phyloP scores from a whole-genome alignment of 1,140 invertebrate genomes.

The Anadara kagoshimensis region DNA sequence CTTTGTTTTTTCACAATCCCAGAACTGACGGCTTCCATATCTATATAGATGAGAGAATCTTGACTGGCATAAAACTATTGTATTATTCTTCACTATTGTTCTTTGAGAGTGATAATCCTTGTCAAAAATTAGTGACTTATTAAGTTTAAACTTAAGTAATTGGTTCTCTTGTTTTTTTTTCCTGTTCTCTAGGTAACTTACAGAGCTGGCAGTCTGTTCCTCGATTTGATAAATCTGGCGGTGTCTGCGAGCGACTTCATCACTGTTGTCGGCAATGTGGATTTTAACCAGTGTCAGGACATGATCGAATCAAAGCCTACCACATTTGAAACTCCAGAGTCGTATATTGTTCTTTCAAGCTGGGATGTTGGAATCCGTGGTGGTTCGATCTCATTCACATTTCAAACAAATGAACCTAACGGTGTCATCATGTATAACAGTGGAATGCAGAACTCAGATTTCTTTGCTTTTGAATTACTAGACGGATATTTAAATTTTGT shows the following conservation, averaged over 20 bases:
- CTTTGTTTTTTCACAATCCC: too few relatives aligned
- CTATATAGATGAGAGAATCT: too few relatives aligned
- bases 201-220: constrained; percentile 87
- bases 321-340: constrained; percentile 92
- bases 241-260: constrained; percentile 89
- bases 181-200: constrained; percentile 88
- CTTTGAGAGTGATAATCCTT: too few relatives aligned
- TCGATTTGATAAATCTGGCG: constrained; percentile 93
- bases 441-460: constrained; percentile 81
- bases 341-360: constrained; percentile 87
- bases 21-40: too few relatives aligned
- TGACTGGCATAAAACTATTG: too few relatives aligned
- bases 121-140: background rate
- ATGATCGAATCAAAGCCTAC: constrained; percentile 89
- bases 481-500: constrained; percentile 95
- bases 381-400: constrained; percentile 88
- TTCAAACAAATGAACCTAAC: constrained; percentile 94
- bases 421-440: constrained; percentile 94
- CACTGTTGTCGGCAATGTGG: constrained; percentile 88
- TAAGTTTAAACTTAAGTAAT: background rate
- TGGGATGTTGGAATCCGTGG: constrained; percentile 89
- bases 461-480: constrained; percentile 95
- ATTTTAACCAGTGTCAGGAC: constrained; percentile 89
- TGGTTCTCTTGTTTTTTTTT: background rate
- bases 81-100: too few relatives aligned